phyloP scores from a whole-genome alignment of 2,888 invertebrate species.

The Magallana nippona region DNA sequence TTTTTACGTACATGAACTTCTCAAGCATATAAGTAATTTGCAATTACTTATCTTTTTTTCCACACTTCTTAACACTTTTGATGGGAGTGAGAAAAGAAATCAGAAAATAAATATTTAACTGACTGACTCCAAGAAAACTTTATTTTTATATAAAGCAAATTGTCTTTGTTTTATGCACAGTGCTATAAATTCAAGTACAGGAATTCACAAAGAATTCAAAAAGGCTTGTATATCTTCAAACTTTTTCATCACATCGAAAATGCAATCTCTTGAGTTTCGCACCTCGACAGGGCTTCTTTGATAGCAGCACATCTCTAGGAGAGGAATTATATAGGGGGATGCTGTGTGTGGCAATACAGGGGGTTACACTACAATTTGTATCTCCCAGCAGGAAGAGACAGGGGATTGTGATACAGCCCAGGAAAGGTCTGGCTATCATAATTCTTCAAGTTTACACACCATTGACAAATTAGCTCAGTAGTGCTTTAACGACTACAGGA shows the following conservation, averaged over 20 bases:
- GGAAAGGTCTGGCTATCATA: constrained; percentile 35
- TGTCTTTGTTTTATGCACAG: constrained; percentile 16
- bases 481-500: constrained; percentile 36
- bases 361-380: constrained; percentile 31
- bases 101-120: neutral
- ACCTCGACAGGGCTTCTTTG: constrained; percentile 31
- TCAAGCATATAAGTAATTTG: constrained; percentile 8
- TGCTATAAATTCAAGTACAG: constrained; percentile 46
- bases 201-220: constrained; percentile 50
- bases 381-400: constrained; percentile 48
- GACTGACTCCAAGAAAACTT: neutral
- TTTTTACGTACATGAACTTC: constrained; percentile 24
- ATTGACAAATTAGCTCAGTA: constrained; percentile 49
- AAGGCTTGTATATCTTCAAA: constrained; percentile 29
- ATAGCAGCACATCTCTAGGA: constrained; percentile 25
- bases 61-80: neutral
- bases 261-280: constrained; percentile 35
- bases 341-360: constrained; percentile 30
- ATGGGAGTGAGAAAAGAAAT: neutral
- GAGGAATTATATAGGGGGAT: constrained; percentile 5
- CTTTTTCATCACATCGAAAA: constrained; percentile 33
- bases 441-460: constrained; percentile 28
- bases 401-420: constrained; percentile 24
- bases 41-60: constrained; percentile 9
- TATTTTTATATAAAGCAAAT: neutral